phyloP scores from a whole-genome alignment of 2,888 invertebrate genomes.

The Bellardia bayeri region DNA sequence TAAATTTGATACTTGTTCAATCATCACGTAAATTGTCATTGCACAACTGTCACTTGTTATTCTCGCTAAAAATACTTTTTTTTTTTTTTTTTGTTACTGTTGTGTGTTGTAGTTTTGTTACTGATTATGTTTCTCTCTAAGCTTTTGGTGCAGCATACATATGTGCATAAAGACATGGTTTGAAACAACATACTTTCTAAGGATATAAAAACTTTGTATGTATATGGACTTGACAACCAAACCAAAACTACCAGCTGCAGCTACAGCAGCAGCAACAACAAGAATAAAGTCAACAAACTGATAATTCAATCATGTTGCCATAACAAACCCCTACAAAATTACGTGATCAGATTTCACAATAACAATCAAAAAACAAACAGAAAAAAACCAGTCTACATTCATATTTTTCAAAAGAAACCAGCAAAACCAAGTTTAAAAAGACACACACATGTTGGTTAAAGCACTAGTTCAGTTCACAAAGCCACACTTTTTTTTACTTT shows the following conservation, averaged over 20 bases:
- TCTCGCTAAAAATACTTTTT: conserved; percentile 16
- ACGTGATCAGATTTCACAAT: conserved; percentile 75
- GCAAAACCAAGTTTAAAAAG: conserved; percentile 41
- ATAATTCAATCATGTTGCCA: conserved; percentile 81
- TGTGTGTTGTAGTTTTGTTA: background rate
- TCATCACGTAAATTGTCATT: conserved; percentile 72
- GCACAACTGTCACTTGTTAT: conserved; percentile 70
- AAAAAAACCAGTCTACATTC: conserved; percentile 36
- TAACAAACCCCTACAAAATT: conserved; percentile 75
- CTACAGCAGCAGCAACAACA: conserved; percentile 74
- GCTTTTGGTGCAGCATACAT: background rate
- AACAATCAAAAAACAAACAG: conserved; percentile 36
- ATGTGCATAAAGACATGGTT: conserved; percentile 34
- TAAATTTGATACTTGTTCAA: conserved; percentile 68
- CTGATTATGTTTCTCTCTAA: conserved; percentile 2
- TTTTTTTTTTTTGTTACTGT: background rate
- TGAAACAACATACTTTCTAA: conserved; percentile 3
- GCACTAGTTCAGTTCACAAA: background rate
- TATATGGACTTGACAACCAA: background rate
- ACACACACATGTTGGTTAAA: conserved; percentile 17
- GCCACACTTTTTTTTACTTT: conserved; percentile 7
- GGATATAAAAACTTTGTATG: conserved; percentile 68
- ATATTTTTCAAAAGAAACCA: conserved; percentile 75
- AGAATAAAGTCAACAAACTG: conserved; percentile 81
- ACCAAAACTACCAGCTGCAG: conserved; percentile 5